phyloP scores from a whole-genome alignment of 2,797 vertebrate genomes.

The Alauda arvensis region DNA sequence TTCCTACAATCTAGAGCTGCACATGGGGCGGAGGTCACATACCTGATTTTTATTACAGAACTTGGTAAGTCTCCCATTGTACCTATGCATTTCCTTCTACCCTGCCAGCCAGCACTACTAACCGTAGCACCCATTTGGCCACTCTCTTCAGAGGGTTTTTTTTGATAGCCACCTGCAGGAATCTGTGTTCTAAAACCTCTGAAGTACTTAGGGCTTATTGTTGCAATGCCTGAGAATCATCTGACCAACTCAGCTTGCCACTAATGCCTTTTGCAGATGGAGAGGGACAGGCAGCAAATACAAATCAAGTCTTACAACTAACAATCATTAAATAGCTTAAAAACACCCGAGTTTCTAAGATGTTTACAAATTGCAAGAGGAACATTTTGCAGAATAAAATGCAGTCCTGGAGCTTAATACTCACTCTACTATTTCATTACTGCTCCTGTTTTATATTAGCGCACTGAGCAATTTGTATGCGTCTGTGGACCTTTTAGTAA shows the following conservation, averaged over 20 bases:
- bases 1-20: not conserved
- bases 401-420: conserved; percentile 52
- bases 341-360: conserved; percentile 8
- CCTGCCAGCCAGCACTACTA: not conserved
- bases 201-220: not conserved
- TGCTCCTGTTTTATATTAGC: conserved; percentile 48
- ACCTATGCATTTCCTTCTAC: not conserved
- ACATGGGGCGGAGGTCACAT: not conserved
- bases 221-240: not conserved
- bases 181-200: not conserved
- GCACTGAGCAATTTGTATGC: conserved; percentile 29
- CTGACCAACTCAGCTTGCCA: not conserved
- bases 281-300: not conserved
- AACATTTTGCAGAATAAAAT: conserved; percentile 47
- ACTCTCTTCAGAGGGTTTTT: not conserved
- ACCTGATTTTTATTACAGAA: not conserved
- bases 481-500: conserved; percentile 38
- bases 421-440: conserved; percentile 34
- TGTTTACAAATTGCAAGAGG: conserved; percentile 50
- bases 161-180: not conserved
- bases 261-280: not conserved
- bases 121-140: not conserved
- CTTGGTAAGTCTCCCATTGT: not conserved
- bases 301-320: not conserved
- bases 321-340: conserved; percentile 2